phyloP scores from a whole-genome alignment of 2,797 vertebrate genomes.

The Myotis vivesi region DNA sequence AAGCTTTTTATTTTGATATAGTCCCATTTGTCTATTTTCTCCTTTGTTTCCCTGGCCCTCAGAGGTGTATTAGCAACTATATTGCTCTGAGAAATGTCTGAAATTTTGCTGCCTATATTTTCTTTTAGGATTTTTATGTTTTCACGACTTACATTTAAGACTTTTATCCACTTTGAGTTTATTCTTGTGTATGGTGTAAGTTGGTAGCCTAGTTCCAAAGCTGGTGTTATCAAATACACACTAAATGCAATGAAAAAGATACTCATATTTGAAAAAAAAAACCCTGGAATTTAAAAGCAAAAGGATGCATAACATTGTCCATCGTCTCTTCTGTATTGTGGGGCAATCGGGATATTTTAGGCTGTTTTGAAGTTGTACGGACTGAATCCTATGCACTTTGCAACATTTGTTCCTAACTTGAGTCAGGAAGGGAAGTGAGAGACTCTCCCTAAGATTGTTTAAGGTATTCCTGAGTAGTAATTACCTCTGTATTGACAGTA shows the following conservation, averaged over 20 bases:
- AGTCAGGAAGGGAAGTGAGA: background rate
- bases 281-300: background rate
- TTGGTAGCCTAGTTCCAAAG: background rate
- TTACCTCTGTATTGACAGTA: background rate
- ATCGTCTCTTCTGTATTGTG: background rate
- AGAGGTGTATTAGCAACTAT: too few species aligned
- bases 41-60: too few species aligned
- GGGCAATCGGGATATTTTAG: background rate
- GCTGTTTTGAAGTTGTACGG: background rate
- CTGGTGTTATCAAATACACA: background rate
- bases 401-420: constrained; percentile 28
- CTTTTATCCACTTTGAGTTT: too few species aligned
- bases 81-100: too few species aligned
- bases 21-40: too few species aligned
- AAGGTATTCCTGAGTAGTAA: background rate
- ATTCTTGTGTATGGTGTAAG: too few species aligned
- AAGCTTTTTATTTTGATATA: too few species aligned
- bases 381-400: background rate
- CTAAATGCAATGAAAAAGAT: background rate
- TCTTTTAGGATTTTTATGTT: too few species aligned
- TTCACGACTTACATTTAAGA: too few species aligned
- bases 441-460: background rate
- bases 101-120: too few species aligned
- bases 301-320: background rate
- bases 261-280: background rate